phyloP scores from a whole-genome alignment of 2,113 vertebrate species.

The Tetraodon nigroviridis region DNA sequence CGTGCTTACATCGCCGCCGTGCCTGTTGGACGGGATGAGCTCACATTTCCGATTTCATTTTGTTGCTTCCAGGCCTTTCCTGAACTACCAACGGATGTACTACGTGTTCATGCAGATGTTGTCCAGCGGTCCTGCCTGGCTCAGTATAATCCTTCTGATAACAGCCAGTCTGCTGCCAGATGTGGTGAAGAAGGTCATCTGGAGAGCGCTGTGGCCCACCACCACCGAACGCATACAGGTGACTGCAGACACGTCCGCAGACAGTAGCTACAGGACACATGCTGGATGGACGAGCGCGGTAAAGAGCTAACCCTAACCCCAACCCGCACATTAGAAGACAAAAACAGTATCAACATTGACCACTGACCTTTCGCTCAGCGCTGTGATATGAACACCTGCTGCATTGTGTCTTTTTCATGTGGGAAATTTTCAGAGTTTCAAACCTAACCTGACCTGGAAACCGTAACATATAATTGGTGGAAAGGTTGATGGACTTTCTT shows the following conservation, averaged over 20 bases:
- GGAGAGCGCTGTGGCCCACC: constrained; percentile 88
- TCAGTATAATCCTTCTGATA: constrained; percentile 89
- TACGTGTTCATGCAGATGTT: constrained; percentile 98
- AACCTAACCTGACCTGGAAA: too few relatives aligned
- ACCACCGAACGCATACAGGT: constrained; percentile 93
- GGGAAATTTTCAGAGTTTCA: too few relatives aligned
- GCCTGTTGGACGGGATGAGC: too few relatives aligned
- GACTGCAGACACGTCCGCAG: not conserved
- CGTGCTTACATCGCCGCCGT: too few relatives aligned
- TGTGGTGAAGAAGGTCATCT: constrained; percentile 90
- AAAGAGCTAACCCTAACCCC: too few relatives aligned
- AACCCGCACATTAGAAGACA: too few relatives aligned
- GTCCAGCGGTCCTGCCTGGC: constrained; percentile 93
- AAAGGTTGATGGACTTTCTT: too few relatives aligned
- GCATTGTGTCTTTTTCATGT: too few relatives aligned
- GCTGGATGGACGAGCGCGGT: too few relatives aligned
- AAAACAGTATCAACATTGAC: too few relatives aligned
- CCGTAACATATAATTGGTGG: too few relatives aligned
- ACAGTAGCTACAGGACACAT: not conserved
- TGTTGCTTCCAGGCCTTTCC: constrained; percentile 85
- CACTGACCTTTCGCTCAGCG: constrained; percentile 1
- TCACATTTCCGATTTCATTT: not conserved
- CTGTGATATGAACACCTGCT: constrained; percentile 8
- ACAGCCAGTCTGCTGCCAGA: constrained; percentile 91
- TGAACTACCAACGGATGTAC: constrained; percentile 99